Base-by-base conservation (phyloP, 37 sponge, comb jelly and placozoan genomes). In the Oscarella lobularis region DNA sequence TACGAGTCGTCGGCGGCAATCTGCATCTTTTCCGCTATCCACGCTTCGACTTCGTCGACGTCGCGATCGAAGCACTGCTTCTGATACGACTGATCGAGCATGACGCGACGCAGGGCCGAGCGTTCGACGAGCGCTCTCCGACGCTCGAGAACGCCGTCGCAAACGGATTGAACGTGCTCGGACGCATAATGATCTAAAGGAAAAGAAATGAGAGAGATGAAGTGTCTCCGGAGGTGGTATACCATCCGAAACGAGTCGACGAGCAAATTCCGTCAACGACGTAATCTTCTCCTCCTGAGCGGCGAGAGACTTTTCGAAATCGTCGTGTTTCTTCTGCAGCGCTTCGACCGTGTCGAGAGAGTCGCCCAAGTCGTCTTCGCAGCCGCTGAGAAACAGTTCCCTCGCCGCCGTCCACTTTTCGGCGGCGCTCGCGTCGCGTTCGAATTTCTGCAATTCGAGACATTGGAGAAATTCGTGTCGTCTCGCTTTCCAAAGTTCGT, bases 291-390 rank as follows among this genome's bases (percentile, higher is more conserved):
- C 60, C 60, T 48, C 60, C 20, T 48, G 60, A 27, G 60, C 60
- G 20, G 60, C 60, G 14, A 48, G 60, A 27, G 60, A 48, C 60
- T 48, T 48, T 20, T 48, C 60, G 20, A 48, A 48, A 20, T 20
- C 20, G 60, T 48, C 60, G 20, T 48, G 60, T 48, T 48, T 48
- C 60, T 48, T 48, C 60, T 48, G 60, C 60, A 48, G 60, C 20
- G 60, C 60, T 48, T 48, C 60, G 9, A 48, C 60, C 9, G 14
- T 48, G 60, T 48, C 60, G 14, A 48, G 60, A 27, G 60, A 48
- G 60, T 48, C 60, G 20, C 60, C 60, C 60, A 48, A 48, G 20
- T 48, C 60, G 9, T 48, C 60, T 48, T 48, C 60, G 9, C 14
- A 48, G 9, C 14, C 60, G 9, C 14, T 20, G 14, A 48, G 20